These are phyloP conservation scores for Babyrousa celebensis DNA, from an alignment of 2,797 vertebrate genomes.

Conservation along the genomic window DNA sequence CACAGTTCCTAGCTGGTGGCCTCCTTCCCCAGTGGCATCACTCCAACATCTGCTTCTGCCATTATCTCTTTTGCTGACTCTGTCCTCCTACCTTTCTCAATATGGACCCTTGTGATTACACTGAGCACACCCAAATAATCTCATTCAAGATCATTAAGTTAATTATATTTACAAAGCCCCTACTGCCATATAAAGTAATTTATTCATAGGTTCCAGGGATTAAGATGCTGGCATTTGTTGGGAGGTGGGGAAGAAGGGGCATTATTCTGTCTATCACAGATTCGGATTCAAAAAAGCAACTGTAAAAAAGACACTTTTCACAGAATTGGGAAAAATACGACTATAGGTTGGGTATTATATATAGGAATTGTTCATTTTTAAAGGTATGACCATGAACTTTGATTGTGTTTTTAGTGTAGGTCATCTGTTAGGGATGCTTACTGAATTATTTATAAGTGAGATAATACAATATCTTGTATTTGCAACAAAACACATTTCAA, in stretches of 20 bases:
- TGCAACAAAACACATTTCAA: slow-evolving; percentile 41
- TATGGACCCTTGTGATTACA: neutral
- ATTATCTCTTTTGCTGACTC: neutral
- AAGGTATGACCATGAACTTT: neutral
- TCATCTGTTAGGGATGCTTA: slow-evolving; percentile 18
- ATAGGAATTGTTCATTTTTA: slow-evolving; percentile 2
- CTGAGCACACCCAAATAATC: neutral
- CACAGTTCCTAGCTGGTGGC: neutral
- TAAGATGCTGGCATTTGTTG: neutral
- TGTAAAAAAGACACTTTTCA: slow-evolving; percentile 11
- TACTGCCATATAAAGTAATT: neutral
- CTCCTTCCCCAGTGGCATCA: neutral
- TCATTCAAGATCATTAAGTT: neutral
- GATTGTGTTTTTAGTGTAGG: neutral
- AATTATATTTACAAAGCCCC: neutral
- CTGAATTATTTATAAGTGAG: slow-evolving; percentile 33
- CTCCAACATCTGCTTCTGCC: neutral
- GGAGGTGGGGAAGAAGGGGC: too few species aligned
- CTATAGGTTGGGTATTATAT: neutral
- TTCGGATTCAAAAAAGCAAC: slow-evolving; percentile 4
- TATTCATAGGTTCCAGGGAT: neutral
- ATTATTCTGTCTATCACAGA: slow-evolving; percentile 17
- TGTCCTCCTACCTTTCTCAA: neutral
- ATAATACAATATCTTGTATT: neutral
- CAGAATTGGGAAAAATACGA: neutral